phyloP scores from a whole-genome alignment of 2,888 invertebrate species.

The Neocrepidodera transversa region DNA sequence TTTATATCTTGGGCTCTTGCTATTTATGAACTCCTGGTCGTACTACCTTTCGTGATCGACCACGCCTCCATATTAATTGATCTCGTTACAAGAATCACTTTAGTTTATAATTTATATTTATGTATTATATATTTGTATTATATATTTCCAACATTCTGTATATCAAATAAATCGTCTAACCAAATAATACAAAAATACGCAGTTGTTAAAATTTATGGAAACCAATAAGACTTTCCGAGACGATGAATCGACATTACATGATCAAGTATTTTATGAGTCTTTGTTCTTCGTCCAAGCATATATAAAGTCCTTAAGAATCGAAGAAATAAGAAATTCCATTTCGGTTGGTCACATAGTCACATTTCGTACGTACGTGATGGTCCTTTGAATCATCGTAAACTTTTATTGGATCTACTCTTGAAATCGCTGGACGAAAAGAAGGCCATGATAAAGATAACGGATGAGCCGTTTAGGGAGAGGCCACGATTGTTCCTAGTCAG shows the following conservation, averaged over 20 bases:
- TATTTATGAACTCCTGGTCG: neutral
- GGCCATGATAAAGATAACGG: constrained; percentile 18
- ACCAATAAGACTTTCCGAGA: constrained; percentile 45
- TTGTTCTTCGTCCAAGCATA: constrained; percentile 40
- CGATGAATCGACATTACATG: constrained; percentile 48
- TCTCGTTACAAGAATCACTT: too few relatives aligned
- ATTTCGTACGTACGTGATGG: constrained; percentile 47
- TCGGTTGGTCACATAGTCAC: constrained; percentile 48
- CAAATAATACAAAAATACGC: constrained; percentile 17
- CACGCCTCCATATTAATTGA: neutral
- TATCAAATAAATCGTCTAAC: neutral
- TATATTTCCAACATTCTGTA: too few relatives aligned
- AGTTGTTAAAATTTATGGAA: constrained; percentile 21
- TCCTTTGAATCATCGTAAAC: constrained; percentile 39
- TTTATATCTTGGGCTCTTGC: neutral
- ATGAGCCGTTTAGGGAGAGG: constrained; percentile 24
- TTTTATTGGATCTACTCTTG: constrained; percentile 32
- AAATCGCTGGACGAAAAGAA: constrained; percentile 21
- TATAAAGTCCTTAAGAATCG: constrained; percentile 33
- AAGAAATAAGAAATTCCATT: constrained; percentile 40
- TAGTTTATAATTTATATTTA: too few relatives aligned
- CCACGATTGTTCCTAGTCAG: neutral
- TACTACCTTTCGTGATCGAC: neutral
- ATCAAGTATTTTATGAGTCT: constrained; percentile 50
- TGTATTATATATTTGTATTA: too few relatives aligned